Percentiles rank a stretch among this genome's conserved stretches.
These are phyloP conservation scores for Temnothorax longispinosus DNA, from an alignment of 1,140 invertebrate species.

Conservation along the genomic window DNA sequence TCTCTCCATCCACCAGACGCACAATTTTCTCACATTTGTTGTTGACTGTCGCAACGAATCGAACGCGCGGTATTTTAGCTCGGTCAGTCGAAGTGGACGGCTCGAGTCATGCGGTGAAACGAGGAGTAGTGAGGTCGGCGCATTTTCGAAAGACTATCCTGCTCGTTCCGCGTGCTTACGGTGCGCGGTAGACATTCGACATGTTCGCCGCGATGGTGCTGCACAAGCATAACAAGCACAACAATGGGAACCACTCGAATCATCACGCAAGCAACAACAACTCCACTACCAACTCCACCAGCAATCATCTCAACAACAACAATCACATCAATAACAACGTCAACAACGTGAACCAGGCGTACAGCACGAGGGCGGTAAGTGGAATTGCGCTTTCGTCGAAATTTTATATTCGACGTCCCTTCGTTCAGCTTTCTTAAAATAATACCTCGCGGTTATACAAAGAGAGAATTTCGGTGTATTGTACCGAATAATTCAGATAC, in stretches of 20 bases:
- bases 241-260: conserved; percentile 78
- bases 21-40: conserved; percentile 3
- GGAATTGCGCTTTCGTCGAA: not conserved
- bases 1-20: conserved; percentile 48
- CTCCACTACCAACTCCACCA: conserved; percentile 62
- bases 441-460: not conserved
- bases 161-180: conserved; percentile 48
- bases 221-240: conserved; percentile 82
- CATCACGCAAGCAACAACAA: conserved; percentile 78
- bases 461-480: not conserved
- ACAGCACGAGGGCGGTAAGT: conserved; percentile 82
- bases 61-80: conserved; percentile 49
- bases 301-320: conserved; percentile 76
- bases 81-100: conserved; percentile 3
- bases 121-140: conserved; percentile 59
- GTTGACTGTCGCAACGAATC: conserved; percentile 19
- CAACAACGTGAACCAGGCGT: conserved; percentile 74
- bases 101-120: conserved; percentile 58
- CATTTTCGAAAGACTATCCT: conserved; percentile 32
- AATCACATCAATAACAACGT: conserved; percentile 81
- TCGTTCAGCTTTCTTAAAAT: not conserved
- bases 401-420: not conserved
- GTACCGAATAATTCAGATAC: not conserved
- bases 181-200: conserved; percentile 58
- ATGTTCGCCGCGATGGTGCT: conserved; percentile 85